These are phyloP conservation scores for Leuciscus idus DNA, from an alignment of 2,113 vertebrate species.

Conservation along the genomic window DNA sequence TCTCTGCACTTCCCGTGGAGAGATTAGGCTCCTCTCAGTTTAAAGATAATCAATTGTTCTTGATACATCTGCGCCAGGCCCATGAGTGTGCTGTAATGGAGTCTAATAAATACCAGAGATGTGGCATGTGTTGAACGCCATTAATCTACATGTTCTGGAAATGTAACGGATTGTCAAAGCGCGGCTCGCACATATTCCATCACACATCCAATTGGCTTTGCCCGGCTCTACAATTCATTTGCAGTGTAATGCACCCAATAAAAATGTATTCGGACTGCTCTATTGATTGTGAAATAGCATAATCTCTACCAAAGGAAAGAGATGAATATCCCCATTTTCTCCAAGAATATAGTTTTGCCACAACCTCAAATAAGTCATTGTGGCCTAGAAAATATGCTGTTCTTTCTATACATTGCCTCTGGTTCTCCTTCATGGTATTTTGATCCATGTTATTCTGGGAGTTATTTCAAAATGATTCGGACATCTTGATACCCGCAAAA, in stretches of 20 bases:
- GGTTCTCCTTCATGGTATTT: constrained; percentile 28
- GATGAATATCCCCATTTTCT: constrained; percentile 68
- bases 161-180: constrained; percentile 80
- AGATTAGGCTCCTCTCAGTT: constrained; percentile 77
- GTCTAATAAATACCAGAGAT: constrained; percentile 74
- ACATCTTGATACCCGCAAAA: too few relatives aligned
- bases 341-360: constrained; percentile 59
- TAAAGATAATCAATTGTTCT: constrained; percentile 82
- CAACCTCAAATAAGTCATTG: constrained; percentile 61
- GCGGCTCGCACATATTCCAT: constrained; percentile 77
- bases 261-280: constrained; percentile 74
- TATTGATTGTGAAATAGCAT: constrained; percentile 80
- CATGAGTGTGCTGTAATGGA: constrained; percentile 68
- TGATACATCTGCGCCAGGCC: constrained; percentile 66
- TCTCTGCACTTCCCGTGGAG: constrained; percentile 64
- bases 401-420: not conserved
- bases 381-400: constrained; percentile 24
- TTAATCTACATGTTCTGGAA: constrained; percentile 85
- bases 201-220: constrained; percentile 78
- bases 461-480: too few relatives aligned
- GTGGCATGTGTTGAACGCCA: constrained; percentile 69
- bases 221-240: constrained; percentile 78
- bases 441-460: too few relatives aligned
- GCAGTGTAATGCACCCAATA: constrained; percentile 75
- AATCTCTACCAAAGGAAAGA: constrained; percentile 69